Base-by-base conservation (phyloP, 2,113 vertebrate species). In the Salvelinus alpinus region DNA sequence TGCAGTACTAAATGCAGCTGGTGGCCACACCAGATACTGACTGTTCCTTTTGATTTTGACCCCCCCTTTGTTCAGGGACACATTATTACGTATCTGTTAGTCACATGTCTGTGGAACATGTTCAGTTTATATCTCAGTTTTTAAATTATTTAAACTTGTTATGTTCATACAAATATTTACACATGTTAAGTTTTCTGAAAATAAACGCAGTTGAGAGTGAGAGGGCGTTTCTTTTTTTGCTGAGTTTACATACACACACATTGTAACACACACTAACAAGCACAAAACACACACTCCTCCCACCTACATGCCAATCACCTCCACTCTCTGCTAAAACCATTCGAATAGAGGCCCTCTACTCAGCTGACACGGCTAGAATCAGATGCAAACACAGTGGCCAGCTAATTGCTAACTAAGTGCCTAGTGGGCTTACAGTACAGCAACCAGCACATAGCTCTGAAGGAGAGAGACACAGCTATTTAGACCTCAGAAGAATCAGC, bases 351-450 rank as follows among this genome's bases (percentile, higher is more conserved):
- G 69, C 77, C 27, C 5, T 54, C 5, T 18, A 27, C 67, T 74
- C 22, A 72, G 73, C 68, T 80, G 74, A 80, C 75, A 72, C 38
- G 75, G 81, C 79, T 48, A 7, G 64, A 82, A 74, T 66, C 20
- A 54, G 59, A 80, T 69, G 84, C 70, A 75, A 85, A 85, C 70
- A 74, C 69, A 75, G 29, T 7, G 48, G 69, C 71, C 78, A 9
- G 44, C 81, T 81, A 86, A 80, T 62, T 5, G 60, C 65, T 71
- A 75, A 75, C 67, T 44, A 78, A 25, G 60, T 75, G 78, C 82
- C 84, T 80, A 74, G 82, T 80, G 76, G 71, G 85, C 79, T 70
- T 76, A 44, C 9, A 44, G 38, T 44, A 66, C 34, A 79, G 79
- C 44, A 57, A 84, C 74, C 54, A 76, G 71, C 59, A 73, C 38